Evolutionary conservation across 2,797 vertebrate species (phyloP), one percentile per base, ranked within the genome.

Genomic region (Rallus crepitans): DNA sequence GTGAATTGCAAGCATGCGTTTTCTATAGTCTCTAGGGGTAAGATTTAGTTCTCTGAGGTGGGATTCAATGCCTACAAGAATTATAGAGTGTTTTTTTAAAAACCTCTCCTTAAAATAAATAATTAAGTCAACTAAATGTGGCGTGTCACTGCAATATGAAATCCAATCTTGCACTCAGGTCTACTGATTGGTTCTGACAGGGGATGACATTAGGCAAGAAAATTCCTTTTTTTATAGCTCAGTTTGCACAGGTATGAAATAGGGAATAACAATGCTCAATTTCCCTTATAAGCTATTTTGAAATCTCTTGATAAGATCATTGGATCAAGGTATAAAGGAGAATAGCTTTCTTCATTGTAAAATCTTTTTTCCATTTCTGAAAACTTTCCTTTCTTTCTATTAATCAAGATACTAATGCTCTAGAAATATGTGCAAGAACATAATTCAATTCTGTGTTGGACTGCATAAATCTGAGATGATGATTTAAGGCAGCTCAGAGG

Each of bases 371-470:
- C 47, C 4, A 27, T 57, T 81, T 77, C 77, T 90, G 19, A 77
- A 90, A 87, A 61, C 35, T 7, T 50, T 18, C 14, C 12, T 86
- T 87, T 69, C 16, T 68, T 39, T 52, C 15, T 21, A 78, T 75
- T 87, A 78, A 68, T 87, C 69, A 87, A 78, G 24, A 68, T 35
- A 53, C 3, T 92, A 93, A 90, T 45, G 35, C 19, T 87, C 56
- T 81, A 61, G 18, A 70, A 88, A 71, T 75, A 55, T 15, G 57
- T 71, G 20, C n/a, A 64, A 75, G 24, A 81, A 68, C 42, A 37
- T 64, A 86, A 94, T 87, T 89, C 39, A 80, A 20, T 75, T 83
- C 37, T 86, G 90, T 87, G 69, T 89, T 86, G 56, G 70, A 89
- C 35, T 81, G 30, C 27, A 71, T 83, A 89, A 83, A 86, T 70